Conservation (phyloP, 1,140 invertebrate genomes). For the Hylaeus volcanicus region DNA sequence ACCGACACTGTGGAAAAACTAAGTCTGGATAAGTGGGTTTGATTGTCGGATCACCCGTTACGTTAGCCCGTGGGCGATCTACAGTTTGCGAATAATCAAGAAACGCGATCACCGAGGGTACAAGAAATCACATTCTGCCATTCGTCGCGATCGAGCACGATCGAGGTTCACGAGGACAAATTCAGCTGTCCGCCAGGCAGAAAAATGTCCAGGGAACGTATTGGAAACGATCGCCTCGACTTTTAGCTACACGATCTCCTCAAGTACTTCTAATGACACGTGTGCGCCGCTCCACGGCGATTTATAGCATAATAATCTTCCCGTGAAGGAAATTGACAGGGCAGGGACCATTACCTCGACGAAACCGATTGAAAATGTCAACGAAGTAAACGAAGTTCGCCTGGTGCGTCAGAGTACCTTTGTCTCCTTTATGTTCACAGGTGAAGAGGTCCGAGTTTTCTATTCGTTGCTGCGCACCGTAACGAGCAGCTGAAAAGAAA, state of each 20-base stretch:
- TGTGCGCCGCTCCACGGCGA: not conserved
- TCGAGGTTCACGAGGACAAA: conserved; percentile 42
- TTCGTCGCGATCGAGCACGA: conserved; percentile 36
- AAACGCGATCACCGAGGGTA: conserved; percentile 30
- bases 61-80: conserved; percentile 36
- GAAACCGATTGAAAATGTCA: not conserved
- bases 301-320: not conserved
- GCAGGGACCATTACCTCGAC: not conserved
- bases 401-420: no score
- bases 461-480: no score
- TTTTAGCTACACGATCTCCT: not conserved
- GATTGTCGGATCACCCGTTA: conserved; percentile 44
- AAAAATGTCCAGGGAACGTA: conserved; percentile 25
- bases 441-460: no score
- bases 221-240: conserved; percentile 17
- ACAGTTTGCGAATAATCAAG: conserved; percentile 30
- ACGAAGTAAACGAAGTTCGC: no score
- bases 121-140: conserved; percentile 50
- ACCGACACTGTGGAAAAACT: not conserved
- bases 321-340: not conserved
- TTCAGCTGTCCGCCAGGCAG: conserved; percentile 16
- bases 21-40: not conserved
- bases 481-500: no score
- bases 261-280: not conserved
- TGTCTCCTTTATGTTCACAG: no score